Evolutionary conservation across 2,888 invertebrate species (phyloP), one percentile per base, ranked within the genome.

Genomic region (Sepiola atlantica): DNA sequence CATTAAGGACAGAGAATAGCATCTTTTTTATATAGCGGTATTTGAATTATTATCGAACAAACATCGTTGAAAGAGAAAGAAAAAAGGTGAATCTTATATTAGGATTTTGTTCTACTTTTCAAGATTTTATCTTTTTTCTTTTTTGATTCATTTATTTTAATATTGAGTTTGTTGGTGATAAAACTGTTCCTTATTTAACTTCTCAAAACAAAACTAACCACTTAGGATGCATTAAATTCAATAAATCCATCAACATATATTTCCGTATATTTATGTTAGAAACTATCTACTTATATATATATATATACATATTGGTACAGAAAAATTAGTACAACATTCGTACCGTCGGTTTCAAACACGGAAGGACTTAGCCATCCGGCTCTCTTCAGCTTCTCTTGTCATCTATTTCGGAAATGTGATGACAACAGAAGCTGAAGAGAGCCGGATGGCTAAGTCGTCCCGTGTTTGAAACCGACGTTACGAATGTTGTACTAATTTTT

Each of bases 151-250:
- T 77, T 77, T 77, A 77, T 77, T 61, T 77, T n/a, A n/a, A 77
- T 77, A 77, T 77, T 77, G 28, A 77, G n/a, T 14, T 77, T 77
- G 45, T 77, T 61, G 28, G 28, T 61, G 61, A 61, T 28, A 61
- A 28, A 61, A 61, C 28, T 61, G n/a, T 61, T 28, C 77, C 77
- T 61, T 61, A 61, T 61, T 61, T 61, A 21, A 61, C 61, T 77
- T 77, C n/a, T 77, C 77, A 77, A 77, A 45, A 77, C 77, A 28
- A 77, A n/a, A 77, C 77, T n/a, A n/a, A 77, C 77, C n/a, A 77
- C 77, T 77, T 77, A 77, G 77, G 77, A 77, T 77, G 77, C 77
- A 77, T 77, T 77, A 77, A 77, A 77, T n/a, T 77, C 28, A 28
- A 77, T 77, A 28, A 14, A 16, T 77, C n/a, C 28, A n/a, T n/a